phyloP scores from a whole-genome alignment of 2,113 vertebrate genomes.

The Diphyllodes magnificus region DNA sequence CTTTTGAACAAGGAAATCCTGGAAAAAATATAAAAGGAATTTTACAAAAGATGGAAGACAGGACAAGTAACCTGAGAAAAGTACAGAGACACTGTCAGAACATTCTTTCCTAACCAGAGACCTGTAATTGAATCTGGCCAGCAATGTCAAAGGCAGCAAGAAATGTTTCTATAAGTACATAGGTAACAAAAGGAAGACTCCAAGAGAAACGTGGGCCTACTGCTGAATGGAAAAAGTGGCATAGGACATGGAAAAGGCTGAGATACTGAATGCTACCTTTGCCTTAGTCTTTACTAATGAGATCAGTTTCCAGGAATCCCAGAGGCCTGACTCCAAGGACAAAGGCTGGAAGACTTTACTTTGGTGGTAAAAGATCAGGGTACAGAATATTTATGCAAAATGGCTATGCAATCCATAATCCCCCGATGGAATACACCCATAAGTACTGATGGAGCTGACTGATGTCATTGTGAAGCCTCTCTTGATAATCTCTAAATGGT shows the following conservation, averaged over 20 bases:
- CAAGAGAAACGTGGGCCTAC: neutral
- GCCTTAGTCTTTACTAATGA: neutral
- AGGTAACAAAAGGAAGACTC: neutral
- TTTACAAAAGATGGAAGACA: neutral
- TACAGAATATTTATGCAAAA: neutral
- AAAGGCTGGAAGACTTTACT: neutral
- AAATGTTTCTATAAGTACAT: neutral
- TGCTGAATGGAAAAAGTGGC: neutral
- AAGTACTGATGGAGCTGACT: neutral
- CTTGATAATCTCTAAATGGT: neutral
- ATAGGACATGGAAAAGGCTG: neutral
- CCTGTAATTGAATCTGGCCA: neutral
- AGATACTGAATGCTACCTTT: neutral
- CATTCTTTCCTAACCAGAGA: neutral
- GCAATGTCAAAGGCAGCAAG: accelerated
- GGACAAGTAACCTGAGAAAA: neutral
- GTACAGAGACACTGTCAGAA: neutral
- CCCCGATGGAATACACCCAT: neutral
- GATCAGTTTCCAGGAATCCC: neutral
- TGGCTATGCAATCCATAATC: neutral
- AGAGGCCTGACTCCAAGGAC: neutral
- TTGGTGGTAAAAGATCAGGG: neutral
- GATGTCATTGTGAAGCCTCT: neutral
- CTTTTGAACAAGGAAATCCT: neutral
- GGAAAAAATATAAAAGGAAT: neutral